Evolutionary conservation across 2,888 invertebrate species (phyloP).

Genomic region (Xestia ashworthii): DNA sequence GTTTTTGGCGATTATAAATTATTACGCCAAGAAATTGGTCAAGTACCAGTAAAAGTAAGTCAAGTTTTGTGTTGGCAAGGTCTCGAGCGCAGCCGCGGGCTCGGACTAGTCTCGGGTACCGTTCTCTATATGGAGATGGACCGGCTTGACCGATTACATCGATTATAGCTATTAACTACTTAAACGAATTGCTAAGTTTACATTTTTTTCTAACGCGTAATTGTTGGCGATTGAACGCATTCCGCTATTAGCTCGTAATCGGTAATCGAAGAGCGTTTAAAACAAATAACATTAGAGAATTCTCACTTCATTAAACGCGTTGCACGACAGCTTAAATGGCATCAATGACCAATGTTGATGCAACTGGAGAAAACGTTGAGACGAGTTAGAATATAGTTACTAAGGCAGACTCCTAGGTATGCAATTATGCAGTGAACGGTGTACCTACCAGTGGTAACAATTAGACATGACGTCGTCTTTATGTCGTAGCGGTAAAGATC

Average conservation of each 20-base stretch:
- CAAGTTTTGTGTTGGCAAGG: constrained; percentile 64
- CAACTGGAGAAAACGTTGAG: not conserved
- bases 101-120: constrained; percentile 52
- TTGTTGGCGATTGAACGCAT: constrained; percentile 73
- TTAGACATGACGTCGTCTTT: not conserved
- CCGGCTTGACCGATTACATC: constrained; percentile 58
- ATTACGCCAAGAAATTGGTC: constrained; percentile 61
- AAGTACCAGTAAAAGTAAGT: constrained; percentile 67
- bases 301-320: constrained; percentile 64
- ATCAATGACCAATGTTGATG: not conserved
- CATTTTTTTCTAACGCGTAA: constrained; percentile 75
- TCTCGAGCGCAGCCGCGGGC: constrained; percentile 58
- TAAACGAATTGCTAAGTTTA: constrained; percentile 74
- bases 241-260: constrained; percentile 62
- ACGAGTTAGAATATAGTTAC: not conserved
- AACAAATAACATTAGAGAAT: constrained; percentile 63
- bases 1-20: constrained; percentile 64
- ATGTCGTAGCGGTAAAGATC: not conserved
- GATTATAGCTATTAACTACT: constrained; percentile 76
- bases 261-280: constrained; percentile 43
- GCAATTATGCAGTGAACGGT: not conserved
- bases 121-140: constrained; percentile 71
- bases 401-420: not conserved
- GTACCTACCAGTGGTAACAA: not conserved
- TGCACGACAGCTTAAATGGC: constrained; percentile 6